Base-by-base conservation (phyloP, 2,888 invertebrate species). In the Griposia aprilina region DNA sequence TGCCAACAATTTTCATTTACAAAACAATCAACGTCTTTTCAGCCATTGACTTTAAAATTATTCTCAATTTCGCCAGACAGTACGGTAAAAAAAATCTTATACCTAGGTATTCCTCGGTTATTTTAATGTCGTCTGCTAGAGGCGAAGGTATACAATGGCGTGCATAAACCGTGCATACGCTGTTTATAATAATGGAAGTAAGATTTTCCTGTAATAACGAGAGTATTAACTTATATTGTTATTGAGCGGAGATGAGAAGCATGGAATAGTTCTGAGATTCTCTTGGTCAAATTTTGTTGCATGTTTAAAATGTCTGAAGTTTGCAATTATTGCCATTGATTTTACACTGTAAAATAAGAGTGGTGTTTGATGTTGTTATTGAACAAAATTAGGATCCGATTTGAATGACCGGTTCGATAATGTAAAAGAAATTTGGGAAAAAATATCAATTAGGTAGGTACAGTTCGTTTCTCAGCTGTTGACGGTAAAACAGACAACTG, bases 81-180 rank as follows among this genome's bases (percentile, higher is more conserved):
- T 23, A 26, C 62, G 48, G 52, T 78, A 69, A 41, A 68, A 78
- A 67, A 73, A 67, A 45, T 36, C 41, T 57, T 45, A 59, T 57
- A n/a, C 86, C 66, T 82, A 71, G 73, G 66, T 68, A 50, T 73
- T 78, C 20, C 48, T 66, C 60, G 26, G 74, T 60, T 85, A 89
- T 87, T 89, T 89, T 85, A 87, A 89, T 84, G 84, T 79, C 63
- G 69, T 62, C 71, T 50, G 50, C 26, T n/a, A 74, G 60, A 74
- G 41, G 72, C 62, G 48, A 48, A 59, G 45, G 75, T 87, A 89
- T 82, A 89, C 89, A 87, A 60, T 76, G 62, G 50, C 59, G 71
- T 41, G 75, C 63, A 45, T 75, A 60, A 57, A 36, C 50, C 59
- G 30, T 73, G 57, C 65, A 55, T 76, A 82, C 60, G 23, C 76